Conservation (phyloP, 2,113 vertebrate species). For the Salvelinus sp. region DNA sequence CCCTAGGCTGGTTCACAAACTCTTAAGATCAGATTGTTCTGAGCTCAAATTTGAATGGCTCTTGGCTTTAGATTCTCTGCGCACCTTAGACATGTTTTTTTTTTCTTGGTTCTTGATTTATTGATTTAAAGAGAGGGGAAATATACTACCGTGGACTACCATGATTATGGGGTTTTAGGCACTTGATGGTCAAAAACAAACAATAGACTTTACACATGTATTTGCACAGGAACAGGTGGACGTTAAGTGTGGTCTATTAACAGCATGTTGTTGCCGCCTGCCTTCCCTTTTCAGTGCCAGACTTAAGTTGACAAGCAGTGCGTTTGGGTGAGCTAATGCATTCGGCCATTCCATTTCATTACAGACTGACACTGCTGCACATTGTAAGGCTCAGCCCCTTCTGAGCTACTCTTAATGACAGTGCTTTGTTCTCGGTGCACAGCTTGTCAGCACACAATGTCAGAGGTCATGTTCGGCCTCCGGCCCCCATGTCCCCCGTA, state of each 20-base stretch:
- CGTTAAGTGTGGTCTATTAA: not conserved
- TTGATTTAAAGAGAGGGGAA: conserved; percentile 42
- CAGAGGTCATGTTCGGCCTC: conserved; percentile 49
- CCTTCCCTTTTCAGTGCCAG: not conserved
- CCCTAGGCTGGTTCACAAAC: too few relatives aligned
- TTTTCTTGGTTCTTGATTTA: conserved; percentile 42
- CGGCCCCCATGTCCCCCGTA: conserved; percentile 6
- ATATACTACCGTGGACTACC: not conserved
- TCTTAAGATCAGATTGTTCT: not conserved
- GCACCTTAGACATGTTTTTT: not conserved
- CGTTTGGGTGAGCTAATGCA: conserved; percentile 13
- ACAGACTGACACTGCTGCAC: conserved; percentile 30
- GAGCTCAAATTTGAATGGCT: not conserved
- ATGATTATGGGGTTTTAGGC: not conserved
- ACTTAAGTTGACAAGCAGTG: conserved; percentile 42
- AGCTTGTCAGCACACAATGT: conserved; percentile 44
- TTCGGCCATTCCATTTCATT: conserved; percentile 38
- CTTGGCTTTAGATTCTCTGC: too few relatives aligned
- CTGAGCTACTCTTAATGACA: conserved; percentile 53
- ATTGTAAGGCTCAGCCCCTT: conserved; percentile 16
- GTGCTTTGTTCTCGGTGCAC: conserved; percentile 56
- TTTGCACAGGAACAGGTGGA: conserved; percentile 56
- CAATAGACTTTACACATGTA: conserved; percentile 30
- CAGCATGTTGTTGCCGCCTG: too few relatives aligned
- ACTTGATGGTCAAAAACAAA: conserved; percentile 29